phyloP scores from a whole-genome alignment of 2,113 vertebrate genomes.

The Hyperopisus bebe region DNA sequence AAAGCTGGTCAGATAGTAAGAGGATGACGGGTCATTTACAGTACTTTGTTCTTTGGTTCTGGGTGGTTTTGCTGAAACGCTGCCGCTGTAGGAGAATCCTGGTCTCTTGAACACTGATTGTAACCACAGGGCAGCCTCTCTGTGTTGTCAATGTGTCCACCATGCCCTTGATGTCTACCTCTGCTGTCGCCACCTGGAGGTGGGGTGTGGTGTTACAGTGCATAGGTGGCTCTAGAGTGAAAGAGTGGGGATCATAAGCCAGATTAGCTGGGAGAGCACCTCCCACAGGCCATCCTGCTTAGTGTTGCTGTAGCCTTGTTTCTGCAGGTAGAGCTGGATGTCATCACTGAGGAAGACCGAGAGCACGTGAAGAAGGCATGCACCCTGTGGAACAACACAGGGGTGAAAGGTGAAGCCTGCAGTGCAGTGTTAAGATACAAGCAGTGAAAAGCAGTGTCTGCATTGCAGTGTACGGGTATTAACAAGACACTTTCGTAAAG shows the following conservation, averaged over 20 bases:
- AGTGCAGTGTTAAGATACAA: background rate
- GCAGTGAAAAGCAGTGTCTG: background rate
- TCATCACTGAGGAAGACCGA: constrained; percentile 13
- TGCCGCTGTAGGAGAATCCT: constrained; percentile 16
- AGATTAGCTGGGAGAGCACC: constrained; percentile 19
- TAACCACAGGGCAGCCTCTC: constrained; percentile 23
- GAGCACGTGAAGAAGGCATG: constrained; percentile 24
- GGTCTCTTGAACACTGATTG: background rate
- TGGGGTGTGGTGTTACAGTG: background rate
- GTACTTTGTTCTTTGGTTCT: constrained; percentile 20
- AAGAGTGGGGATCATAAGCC: background rate
- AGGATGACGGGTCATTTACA: background rate
- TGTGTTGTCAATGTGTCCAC: constrained; percentile 25
- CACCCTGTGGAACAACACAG: background rate
- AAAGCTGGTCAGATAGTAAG: background rate
- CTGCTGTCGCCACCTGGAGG: constrained; percentile 4
- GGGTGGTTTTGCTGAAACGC: constrained; percentile 15
- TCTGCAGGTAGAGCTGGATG: constrained; percentile 22
- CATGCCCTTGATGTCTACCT: constrained; percentile 20
- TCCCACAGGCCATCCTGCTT: constrained; percentile 25
- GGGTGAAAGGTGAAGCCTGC: background rate
- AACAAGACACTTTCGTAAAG: background rate
- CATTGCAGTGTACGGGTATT: background rate
- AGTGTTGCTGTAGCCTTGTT: constrained; percentile 22
- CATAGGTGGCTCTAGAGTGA: background rate